Evolutionary conservation across 2,888 invertebrate species (phyloP).

Genomic region (Cinara cedri): DNA sequence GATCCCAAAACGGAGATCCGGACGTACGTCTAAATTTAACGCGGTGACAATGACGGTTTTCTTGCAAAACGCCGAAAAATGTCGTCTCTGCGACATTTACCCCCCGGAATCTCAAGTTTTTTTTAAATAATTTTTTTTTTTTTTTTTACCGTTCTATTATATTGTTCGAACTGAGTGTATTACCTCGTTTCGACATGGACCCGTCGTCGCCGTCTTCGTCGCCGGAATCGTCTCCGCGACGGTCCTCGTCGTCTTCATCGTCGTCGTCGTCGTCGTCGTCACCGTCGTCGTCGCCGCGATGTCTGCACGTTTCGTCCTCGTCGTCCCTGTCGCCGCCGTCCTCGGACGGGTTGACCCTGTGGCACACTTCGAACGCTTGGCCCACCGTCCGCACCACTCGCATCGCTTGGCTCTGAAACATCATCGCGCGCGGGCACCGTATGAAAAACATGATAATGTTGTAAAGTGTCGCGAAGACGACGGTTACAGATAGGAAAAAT

Average conservation of each 20-base stretch:
- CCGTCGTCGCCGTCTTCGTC: conserved; percentile 53
- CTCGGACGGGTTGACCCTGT: conserved; percentile 72
- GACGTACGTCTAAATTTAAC: conserved; percentile 54
- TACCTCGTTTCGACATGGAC: conserved; percentile 43
- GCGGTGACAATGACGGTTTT: conserved; percentile 51
- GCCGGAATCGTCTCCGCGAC: conserved; percentile 60
- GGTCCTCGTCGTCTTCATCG: conserved; percentile 62
- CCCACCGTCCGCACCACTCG: conserved; percentile 97
- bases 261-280: conserved; percentile 57
- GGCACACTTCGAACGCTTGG: conserved; percentile 99
- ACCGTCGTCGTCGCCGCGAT: conserved; percentile 64
- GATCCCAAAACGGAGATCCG: conserved; percentile 43
- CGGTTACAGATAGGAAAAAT: not conserved
- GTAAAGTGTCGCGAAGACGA: too few species aligned
- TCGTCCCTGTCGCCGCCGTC: conserved; percentile 63
- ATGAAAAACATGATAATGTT: conserved; percentile 1
- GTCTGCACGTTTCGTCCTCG: conserved; percentile 60
- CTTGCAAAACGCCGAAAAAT: conserved; percentile 49
- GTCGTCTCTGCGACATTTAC: not conserved
- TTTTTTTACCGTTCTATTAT: not conserved
- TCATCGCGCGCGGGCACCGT: conserved; percentile 6
- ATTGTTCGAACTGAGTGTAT: not conserved
- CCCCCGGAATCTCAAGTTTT: not conserved
- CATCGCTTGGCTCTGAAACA: conserved; percentile 94
- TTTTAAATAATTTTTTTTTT: not conserved